Percentiles rank a stretch among this genome's conserved stretches.
Evolutionary conservation across 2,797 vertebrate genomes (phyloP).

Genomic region (Nothura maculosa): DNA sequence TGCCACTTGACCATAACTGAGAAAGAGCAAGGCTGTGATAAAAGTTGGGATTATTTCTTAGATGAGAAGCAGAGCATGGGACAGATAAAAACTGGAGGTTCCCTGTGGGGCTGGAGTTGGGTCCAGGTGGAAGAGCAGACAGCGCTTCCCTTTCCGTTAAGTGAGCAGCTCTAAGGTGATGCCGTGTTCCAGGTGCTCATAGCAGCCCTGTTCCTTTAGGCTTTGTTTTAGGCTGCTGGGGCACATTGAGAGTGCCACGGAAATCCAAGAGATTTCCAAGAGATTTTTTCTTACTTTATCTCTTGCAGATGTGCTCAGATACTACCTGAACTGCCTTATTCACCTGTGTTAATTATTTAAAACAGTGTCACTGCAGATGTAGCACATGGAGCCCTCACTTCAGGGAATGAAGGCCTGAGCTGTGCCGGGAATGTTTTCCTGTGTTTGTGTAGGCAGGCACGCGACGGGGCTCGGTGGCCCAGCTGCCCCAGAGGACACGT

Average conservation of each 20-base stretch:
- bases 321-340: background rate
- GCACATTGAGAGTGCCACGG: background rate
- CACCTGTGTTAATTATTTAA: background rate
- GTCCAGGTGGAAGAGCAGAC: background rate
- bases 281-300: background rate
- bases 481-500: rapidly evolving
- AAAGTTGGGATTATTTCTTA: background rate
- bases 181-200: background rate
- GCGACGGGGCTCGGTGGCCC: background rate
- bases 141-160: background rate
- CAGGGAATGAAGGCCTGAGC: rapidly evolving
- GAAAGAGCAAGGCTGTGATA: background rate
- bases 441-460: background rate
- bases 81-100: background rate
- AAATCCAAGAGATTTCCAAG: background rate
- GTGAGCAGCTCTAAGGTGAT: background rate
- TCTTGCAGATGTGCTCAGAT: background rate
- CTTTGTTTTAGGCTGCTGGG: background rate
- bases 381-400: rapidly evolving
- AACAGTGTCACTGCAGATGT: background rate
- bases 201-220: background rate
- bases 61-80: background rate
- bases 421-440: background rate
- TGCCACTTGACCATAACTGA: background rate
- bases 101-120: background rate